phyloP scores from a whole-genome alignment of 2,113 vertebrate genomes.

The Etheostoma cragini region DNA sequence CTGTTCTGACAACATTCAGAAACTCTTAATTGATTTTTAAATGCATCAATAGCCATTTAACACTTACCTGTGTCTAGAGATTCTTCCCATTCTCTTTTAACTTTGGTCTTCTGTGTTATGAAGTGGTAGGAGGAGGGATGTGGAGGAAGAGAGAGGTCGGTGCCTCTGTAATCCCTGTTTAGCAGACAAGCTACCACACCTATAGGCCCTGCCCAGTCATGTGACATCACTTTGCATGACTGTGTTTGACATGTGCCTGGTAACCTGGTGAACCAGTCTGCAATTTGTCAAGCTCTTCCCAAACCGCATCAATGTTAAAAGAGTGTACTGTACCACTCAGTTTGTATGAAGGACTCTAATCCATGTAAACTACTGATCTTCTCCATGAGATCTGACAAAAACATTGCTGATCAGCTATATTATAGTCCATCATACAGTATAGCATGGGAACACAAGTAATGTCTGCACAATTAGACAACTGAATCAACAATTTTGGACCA shows the following conservation, averaged over 20 bases:
- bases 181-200: conserved; percentile 65
- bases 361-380: conserved; percentile 41
- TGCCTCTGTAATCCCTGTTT: conserved; percentile 71
- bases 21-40: background rate
- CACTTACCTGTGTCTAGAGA: conserved; percentile 51
- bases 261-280: conserved; percentile 19
- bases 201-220: conserved; percentile 75
- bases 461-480: background rate
- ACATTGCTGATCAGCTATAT: conserved; percentile 20
- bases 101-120: conserved; percentile 1
- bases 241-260: conserved; percentile 19
- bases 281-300: background rate
- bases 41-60: no score
- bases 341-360: conserved; percentile 17
- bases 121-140: conserved; percentile 6
- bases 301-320: conserved; percentile 8
- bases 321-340: background rate
- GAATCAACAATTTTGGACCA: background rate
- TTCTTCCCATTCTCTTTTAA: conserved; percentile 39
- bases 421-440: background rate
- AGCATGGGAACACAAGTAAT: background rate
- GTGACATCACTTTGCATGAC: conserved; percentile 74
- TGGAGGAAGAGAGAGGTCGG: conserved; percentile 11
- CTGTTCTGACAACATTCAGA: background rate
- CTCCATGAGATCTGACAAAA: conserved; percentile 16